Percentiles rank a stretch among this genome's conserved stretches.
phyloP scores from a whole-genome alignment of 2,113 vertebrate species.

The Corvus hawaiiensis region DNA sequence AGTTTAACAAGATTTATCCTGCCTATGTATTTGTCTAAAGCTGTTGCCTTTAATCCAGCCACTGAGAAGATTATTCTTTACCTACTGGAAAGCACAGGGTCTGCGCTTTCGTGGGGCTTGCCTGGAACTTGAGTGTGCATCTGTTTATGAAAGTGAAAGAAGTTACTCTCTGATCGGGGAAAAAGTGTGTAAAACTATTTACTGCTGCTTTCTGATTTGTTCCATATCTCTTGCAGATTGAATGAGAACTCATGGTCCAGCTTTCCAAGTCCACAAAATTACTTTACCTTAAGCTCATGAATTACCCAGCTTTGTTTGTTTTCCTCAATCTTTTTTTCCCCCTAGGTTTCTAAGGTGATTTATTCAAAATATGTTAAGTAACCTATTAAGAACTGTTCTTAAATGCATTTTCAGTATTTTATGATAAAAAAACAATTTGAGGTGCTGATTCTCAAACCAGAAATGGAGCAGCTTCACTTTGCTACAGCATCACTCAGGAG shows the following conservation, averaged over 20 bases:
- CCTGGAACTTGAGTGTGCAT: background rate
- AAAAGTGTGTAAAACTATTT: background rate
- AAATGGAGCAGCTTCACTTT: background rate
- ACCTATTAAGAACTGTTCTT: background rate
- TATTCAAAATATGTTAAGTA: background rate
- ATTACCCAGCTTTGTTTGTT: background rate
- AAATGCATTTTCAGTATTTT: background rate
- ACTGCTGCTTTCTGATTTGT: background rate
- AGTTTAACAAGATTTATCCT: background rate
- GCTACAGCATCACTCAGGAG: background rate
- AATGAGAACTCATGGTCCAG: background rate
- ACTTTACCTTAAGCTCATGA: background rate
- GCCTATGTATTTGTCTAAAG: background rate
- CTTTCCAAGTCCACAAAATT: constrained; percentile 25
- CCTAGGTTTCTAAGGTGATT: background rate
- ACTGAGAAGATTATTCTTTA: background rate
- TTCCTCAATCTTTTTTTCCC: background rate
- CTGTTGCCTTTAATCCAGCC: background rate
- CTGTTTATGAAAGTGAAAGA: background rate
- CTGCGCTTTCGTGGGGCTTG: accelerated
- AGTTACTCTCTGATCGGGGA: background rate
- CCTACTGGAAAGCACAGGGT: background rate
- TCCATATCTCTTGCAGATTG: background rate
- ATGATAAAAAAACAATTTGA: background rate
- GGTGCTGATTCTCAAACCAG: background rate